Evolutionary conservation across 2,113 vertebrate species (phyloP), one percentile per base, ranked within the genome.

Genomic region (Cryptotis parvus): DNA sequence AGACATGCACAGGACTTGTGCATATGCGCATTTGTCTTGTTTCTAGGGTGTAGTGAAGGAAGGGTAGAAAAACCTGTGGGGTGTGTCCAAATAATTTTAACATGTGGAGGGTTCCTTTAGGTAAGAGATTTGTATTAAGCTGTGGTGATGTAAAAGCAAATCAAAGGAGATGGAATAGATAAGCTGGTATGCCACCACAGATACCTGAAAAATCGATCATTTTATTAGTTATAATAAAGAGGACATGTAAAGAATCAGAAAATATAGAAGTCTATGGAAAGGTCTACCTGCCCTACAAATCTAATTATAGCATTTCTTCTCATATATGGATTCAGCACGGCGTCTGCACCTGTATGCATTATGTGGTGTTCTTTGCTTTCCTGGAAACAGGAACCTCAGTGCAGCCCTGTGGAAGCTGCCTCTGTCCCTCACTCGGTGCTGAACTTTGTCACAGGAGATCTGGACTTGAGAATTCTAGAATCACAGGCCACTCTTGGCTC

Each of bases 311-410:
- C 15, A 15, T 68, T 68, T 68, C 24, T 29, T 68, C 7, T 52
- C 16, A 58, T 22, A 18, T 58, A 18, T 85, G 61, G 72, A 91
- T 52, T 65, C 16, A 15, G 81, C 91, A 14, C 70, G 29, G 4
- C 33, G 58, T 43, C 84, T 68, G 76, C 33, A 74, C 27, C 79
- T 39, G 68, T 24, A 27, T 73, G 72, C 76, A 68, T 95, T 37
- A 41, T 20, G 26, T 73, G 66, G 45, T 0, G 4, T 66, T 66
- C 39, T 58, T 65, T 73, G 72, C 35, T 65, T 73, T 86, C 35
- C 37, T 39, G 31, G 87, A 31, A 75, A 79, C 58, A 45, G 33
- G 41, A 43, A 43, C 27, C 16, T 84, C 24, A 15, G 24, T 24
- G 39, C 65, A 70, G 86, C 29, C 2, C 0, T 41, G 26, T 87